A percentile compares a stretch with the other conserved stretches of the same genome.
phyloP scores from a whole-genome alignment of 2,113 vertebrate genomes.

The Anolis sagrei region DNA sequence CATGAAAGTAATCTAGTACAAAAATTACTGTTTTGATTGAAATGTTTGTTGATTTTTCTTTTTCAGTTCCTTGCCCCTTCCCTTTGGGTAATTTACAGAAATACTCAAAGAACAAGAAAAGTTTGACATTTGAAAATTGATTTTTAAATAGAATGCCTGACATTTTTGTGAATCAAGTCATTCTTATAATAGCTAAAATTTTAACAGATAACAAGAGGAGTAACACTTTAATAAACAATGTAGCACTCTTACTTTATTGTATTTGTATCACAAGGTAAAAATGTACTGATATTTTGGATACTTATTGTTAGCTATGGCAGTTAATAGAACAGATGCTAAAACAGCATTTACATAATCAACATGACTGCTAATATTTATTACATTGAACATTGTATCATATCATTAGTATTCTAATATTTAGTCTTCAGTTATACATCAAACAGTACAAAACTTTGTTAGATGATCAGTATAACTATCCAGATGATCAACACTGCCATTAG shows the following conservation, averaged over 20 bases:
- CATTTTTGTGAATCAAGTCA: background rate
- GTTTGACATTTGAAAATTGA: background rate
- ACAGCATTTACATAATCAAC: background rate
- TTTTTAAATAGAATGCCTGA: too few relatives aligned
- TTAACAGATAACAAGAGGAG: background rate
- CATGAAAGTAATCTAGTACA: too few relatives aligned
- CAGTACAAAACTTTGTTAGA: background rate
- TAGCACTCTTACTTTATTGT: background rate
- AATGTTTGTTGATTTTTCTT: too few relatives aligned
- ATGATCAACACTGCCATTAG: background rate
- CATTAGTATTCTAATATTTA: background rate
- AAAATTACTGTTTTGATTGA: too few relatives aligned
- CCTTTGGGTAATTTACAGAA: background rate
- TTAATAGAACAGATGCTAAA: conserved; percentile 3
- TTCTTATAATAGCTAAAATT: background rate
- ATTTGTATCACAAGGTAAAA: background rate
- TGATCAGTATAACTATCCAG: background rate
- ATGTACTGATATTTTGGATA: background rate
- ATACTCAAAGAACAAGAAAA: background rate
- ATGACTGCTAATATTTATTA: background rate
- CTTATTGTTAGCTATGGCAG: background rate
- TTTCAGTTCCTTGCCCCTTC: background rate
- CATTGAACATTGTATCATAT: background rate
- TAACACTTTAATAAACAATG: background rate
- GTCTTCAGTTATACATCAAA: background rate